Base-by-base conservation (phyloP, 2,113 vertebrate species). In the Nothocercus nigrocapillus region DNA sequence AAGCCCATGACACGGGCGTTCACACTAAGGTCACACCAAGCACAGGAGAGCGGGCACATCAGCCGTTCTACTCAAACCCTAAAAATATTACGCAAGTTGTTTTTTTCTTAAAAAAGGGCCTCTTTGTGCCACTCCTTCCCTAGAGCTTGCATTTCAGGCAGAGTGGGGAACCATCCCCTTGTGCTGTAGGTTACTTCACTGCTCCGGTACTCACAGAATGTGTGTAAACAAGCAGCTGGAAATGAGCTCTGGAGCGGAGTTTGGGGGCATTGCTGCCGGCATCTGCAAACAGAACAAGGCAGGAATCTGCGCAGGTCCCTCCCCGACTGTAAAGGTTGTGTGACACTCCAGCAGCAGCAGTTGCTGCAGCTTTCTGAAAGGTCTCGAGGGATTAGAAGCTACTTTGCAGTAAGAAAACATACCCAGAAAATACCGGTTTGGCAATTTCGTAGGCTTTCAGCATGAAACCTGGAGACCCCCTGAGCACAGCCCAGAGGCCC, bases 321-420 rank as follows among this genome's bases (percentile, higher is more conserved):
- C 59, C 70, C 22, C 36, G 85, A 30, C 49, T 82, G 47, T 58
- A 63, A 63, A 74, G 82, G 67, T 45, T 94, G 56, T 89, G 75
- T 89, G 62, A 78, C 63, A 58, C 38, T 84, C 78, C 86, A 56
- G 32, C 32, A 17, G 38, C 72, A 89, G 92, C 64, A 84, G 68
- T 61, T 86, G 76, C 61, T 34, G 47, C 13, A 64, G 56, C 67
- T 85, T 92, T 85, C 68, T 67, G 49, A 93, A 94, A 95, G 49
- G 63, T 77, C 72, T 85, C 27, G 36, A 74, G 54, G 20, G 82
- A 67, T 95, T 95, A 80, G 94, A 49, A 82, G 45, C 25, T 53
- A n/a, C 63, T 27, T 51, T 82, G 28, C 5, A 54, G 49, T 72
- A 80, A 38, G 30, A 89, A 88, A 95, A 63, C 75, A 70, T 25